Base-by-base conservation (phyloP, 2,888 invertebrate genomes). In the Drosophila planitibia region DNA sequence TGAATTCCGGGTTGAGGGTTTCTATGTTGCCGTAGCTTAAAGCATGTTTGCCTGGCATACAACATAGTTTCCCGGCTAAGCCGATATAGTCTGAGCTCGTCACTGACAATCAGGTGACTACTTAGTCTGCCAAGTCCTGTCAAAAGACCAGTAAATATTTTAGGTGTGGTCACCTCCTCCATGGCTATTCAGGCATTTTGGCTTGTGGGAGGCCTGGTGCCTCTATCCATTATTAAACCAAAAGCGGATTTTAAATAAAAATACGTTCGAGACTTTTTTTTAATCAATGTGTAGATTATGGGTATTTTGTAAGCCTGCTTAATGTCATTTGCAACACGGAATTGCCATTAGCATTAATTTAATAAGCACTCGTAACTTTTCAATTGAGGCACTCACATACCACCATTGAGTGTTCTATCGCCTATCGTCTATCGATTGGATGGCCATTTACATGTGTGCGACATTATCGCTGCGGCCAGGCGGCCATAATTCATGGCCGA, bases 401-500 rank as follows among this genome's bases (percentile, higher is more conserved):
- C 16, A 10, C n/a, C 12, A 44, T 44, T 22, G 44, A 22, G 44
- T 4, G 28, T n/a, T 52, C 39, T 63, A 57, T 49, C 41, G 77
- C 14, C 51, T 76, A 81, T 76, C 71, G 77, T 25, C 10, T 70
- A 89, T 89, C 87, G 89, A 86, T 86, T 83, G 68, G 68, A 58
- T 84, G 67, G 66, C 66, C 69, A 64, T 74, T 78, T 64, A 61
- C 68, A 74, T 81, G 70, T 66, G 59, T 53, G 76, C 52, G 61
- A 78, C 82, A 83, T 78, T 86, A 73, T 85, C 59, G 70, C 70
- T 60, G 65, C 0, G 58, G 49, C 41, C 53, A 47, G 30, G 41
- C 61, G 60, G 57, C 55, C 73, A 82, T 89, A 89, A 89, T 86
- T 84, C 82, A 89, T 72, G 87, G 22, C n/a, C 70, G 55, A 44